Base-by-base conservation (phyloP, 2,797 vertebrate genomes). In the Typhlichthys eigenmanni region DNA sequence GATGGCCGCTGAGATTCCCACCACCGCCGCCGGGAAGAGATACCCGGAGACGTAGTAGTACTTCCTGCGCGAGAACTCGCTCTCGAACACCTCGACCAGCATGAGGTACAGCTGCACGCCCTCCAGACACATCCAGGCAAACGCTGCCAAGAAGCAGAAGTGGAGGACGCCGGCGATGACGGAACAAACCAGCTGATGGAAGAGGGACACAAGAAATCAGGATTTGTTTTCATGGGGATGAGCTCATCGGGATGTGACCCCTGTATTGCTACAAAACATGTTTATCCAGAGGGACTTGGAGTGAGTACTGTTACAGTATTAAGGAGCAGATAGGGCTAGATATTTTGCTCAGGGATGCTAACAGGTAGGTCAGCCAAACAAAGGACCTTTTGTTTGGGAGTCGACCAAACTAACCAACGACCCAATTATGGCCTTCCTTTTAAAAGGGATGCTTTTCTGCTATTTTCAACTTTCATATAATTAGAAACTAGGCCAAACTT, bases 41-140 rank as follows among this genome's bases (percentile, higher is more conserved):
- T 99, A 99, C 60, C 96, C 97, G 17, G 93, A 95, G 63, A 95
- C 83, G 66, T 99, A 99, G 83, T 97, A 99, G 85, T 99, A 99
- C 85, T 97, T 98, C 81, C 95, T 93, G 82, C 97, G 96, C 24
- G 97, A 98, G 91, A 95, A 98, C 88, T 98, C 97, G 74, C 96
- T 98, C 90, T 98, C 97, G 60, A 98, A 99, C 77, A 99, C 96
- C 89, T 99, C 97, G 16, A 98, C 95, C 83, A 99, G 91, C 96
- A 98, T 97, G 83, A 99, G 92, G 89, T 98, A 98, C 69, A 99
- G 95, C 87, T 99, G 97, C 61, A 99, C 95, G 38, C 95, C 96
- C 92, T 99, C 97, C 85, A 99, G 88, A 84, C 96, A 98, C 96
- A 98, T 97, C 97, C 97, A 99, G 76, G 95, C 91, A 81, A 99